Conservation (phyloP, 1,140 invertebrate species). For the Papilio glaucus region DNA sequence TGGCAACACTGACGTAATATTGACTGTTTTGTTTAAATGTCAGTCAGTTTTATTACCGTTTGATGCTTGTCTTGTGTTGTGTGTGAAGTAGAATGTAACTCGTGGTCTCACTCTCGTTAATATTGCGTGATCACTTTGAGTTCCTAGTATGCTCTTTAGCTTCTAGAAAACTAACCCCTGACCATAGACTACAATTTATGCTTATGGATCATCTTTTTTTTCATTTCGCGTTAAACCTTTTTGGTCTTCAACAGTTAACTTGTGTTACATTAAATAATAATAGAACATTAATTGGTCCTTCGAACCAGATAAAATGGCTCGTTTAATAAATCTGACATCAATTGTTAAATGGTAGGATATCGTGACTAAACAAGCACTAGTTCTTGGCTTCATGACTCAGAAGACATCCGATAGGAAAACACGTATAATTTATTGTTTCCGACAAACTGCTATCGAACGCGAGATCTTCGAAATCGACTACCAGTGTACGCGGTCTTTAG, state of each 20-base stretch:
- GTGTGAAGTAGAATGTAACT: background rate
- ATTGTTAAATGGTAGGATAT: conserved; percentile 7
- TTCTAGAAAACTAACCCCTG: no score
- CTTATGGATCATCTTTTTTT: no score
- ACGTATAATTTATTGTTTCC: conserved; percentile 20
- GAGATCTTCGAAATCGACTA: conserved; percentile 10
- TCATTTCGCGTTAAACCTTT: no score
- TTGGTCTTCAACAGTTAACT: no score
- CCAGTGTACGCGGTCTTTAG: conserved; percentile 5
- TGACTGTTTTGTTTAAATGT: background rate
- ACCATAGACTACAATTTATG: no score
- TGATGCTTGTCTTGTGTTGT: no score
- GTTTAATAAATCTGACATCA: background rate
- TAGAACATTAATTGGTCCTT: background rate
- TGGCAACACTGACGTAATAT: conserved; percentile 13
- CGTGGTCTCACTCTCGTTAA: background rate
- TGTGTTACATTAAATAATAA: no score
- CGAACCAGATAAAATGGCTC: background rate
- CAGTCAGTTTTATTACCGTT: background rate
- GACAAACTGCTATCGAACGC: background rate
- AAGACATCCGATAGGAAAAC: background rate
- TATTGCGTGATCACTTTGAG: no score
- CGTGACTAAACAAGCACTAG: background rate
- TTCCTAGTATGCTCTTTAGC: no score
- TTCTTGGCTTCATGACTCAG: background rate